Conservation (phyloP, 2,797 vertebrate genomes). For the Chelmon rostratus region DNA sequence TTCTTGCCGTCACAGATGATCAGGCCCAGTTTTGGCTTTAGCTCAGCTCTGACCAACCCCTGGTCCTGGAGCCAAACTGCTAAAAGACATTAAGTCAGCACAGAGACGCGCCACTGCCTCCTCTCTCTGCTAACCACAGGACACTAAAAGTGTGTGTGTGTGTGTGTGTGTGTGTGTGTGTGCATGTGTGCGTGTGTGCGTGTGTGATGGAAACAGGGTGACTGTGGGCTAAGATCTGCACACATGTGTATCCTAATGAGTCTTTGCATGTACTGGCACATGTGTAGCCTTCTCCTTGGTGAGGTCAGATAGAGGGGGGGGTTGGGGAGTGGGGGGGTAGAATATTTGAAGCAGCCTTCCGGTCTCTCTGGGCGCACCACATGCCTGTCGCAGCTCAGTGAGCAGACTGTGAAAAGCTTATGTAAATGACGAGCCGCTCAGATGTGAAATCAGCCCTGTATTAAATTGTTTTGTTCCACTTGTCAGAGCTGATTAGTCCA, state of each 20-base stretch:
- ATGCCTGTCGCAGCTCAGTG: conserved; percentile 84
- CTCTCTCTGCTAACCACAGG: conserved; percentile 78
- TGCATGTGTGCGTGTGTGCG: conserved; percentile 3
- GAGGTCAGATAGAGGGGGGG: conserved; percentile 78
- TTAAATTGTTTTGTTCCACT: conserved; percentile 88
- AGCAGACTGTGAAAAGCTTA: conserved; percentile 85
- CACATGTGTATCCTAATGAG: conserved; percentile 77
- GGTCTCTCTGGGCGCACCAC: conserved; percentile 79
- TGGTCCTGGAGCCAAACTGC: conserved; percentile 84
- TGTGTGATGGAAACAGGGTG: conserved; percentile 49
- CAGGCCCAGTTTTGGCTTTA: conserved; percentile 81
- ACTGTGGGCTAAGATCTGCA: conserved; percentile 59
- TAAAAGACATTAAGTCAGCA: conserved; percentile 87
- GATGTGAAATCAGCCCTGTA: conserved; percentile 86
- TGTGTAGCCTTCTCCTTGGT: conserved; percentile 75
- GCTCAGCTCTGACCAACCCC: conserved; percentile 79
- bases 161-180: conserved; percentile 26
- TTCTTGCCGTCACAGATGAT: conserved; percentile 84
- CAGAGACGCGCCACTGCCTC: conserved; percentile 80
- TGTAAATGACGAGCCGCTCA: conserved; percentile 84
- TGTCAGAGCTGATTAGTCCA: conserved; percentile 86
- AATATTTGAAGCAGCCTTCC: conserved; percentile 77
- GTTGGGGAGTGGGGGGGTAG: conserved; percentile 59
- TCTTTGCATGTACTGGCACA: conserved; percentile 59
- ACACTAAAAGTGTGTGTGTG: conserved; percentile 48